A percentile compares a stretch with the other conserved stretches of the same genome.
These are phyloP conservation scores for Sorex maritimensis DNA, from an alignment of 2,797 vertebrate species.

Conservation along the genomic window DNA sequence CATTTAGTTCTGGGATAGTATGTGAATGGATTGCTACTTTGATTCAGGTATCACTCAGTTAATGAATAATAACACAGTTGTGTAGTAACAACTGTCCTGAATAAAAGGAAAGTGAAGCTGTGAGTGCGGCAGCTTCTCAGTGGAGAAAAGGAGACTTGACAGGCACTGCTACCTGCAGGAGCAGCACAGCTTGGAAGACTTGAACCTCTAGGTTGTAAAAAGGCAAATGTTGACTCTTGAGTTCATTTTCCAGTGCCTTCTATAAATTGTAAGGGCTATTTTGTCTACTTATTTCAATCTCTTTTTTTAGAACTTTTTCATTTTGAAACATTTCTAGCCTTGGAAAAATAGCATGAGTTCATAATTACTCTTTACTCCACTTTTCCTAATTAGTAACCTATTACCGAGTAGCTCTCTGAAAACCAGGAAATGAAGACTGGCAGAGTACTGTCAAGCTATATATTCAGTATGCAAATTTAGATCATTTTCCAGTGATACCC, in stretches of 20 bases:
- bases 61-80: not conserved
- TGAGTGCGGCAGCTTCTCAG: not conserved
- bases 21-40: constrained; percentile 18
- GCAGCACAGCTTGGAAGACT: not conserved
- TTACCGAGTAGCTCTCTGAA: constrained; percentile 39
- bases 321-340: constrained; percentile 58
- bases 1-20: not conserved
- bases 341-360: constrained; percentile 39
- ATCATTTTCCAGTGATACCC: not conserved
- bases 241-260: constrained; percentile 53
- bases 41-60: constrained; percentile 11
- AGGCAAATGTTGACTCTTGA: constrained; percentile 46
- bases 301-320: constrained; percentile 16
- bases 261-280: not conserved
- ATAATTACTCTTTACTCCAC: constrained; percentile 7
- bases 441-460: not conserved
- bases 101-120: not conserved
- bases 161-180: not conserved
- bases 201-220: not conserved
- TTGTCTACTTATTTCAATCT: not conserved
- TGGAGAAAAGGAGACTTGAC: not conserved
- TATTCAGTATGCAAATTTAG: constrained; percentile 7
- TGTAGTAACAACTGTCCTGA: constrained; percentile 44
- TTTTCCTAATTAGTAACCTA: constrained; percentile 7
- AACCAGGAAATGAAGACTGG: constrained; percentile 28